Evolutionary conservation across 2,113 vertebrate species (phyloP).

Genomic region (Phylloscopus trochilus): DNA sequence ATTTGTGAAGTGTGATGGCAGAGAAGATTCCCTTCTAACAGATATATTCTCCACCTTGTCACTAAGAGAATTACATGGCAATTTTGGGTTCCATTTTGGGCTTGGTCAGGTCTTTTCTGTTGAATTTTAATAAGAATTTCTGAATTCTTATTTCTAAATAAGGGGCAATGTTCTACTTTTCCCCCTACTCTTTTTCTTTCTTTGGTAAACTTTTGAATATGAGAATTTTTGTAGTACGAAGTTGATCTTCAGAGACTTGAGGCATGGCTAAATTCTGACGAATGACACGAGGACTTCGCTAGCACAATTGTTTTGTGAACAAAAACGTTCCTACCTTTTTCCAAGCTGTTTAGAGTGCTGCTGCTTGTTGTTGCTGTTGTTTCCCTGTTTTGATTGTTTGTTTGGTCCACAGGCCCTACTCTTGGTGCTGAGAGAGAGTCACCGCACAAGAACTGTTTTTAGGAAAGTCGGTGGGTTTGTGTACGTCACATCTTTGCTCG

Average conservation of each 20-base stretch:
- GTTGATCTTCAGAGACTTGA: background rate
- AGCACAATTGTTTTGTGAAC: background rate
- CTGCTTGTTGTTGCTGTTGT: background rate
- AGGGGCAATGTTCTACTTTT: background rate
- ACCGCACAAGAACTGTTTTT: constrained; percentile 95
- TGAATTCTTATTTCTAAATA: background rate
- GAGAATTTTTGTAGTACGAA: background rate
- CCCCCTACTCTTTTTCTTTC: background rate
- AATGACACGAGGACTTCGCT: background rate
- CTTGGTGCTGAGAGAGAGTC: constrained; percentile 89
- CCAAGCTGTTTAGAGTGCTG: background rate
- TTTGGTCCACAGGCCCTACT: constrained; percentile 81
- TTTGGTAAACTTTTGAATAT: background rate
- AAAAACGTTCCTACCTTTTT: background rate
- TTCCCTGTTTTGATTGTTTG: background rate
- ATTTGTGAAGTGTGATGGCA: background rate
- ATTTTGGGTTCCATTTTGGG: background rate
- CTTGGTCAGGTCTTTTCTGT: background rate
- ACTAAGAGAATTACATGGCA: background rate
- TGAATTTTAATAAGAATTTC: no score
- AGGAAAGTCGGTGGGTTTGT: constrained; percentile 98
- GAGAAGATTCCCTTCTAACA: background rate
- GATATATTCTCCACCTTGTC: background rate
- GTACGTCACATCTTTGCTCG: constrained; percentile 93
- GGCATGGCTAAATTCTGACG: background rate